Evolutionary conservation across 2,888 invertebrate species (phyloP), one percentile per base, ranked within the genome.

Genomic region (Aporophyla lueneburgensis): DNA sequence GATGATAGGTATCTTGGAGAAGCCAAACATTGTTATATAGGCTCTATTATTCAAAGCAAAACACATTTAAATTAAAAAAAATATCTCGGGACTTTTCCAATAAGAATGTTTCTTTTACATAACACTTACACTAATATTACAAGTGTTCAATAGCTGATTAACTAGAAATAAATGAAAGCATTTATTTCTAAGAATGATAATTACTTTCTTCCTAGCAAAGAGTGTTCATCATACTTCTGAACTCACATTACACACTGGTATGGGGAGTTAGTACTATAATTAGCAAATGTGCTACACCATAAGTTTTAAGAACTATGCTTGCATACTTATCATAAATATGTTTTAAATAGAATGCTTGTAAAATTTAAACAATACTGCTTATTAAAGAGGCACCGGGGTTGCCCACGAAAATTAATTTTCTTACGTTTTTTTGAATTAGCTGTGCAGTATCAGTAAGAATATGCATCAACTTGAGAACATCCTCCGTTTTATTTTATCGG

Each of bases 111-210:
- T 40, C 4, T 49, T 46, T 65, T n/a, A 63, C 53, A 61, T 61
- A n/a, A 68, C 16, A 43, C 12, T 53, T 7, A 24, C 14, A 58
- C 43, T 16, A 43, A 43, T 2, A 10, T 40, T 46, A 54, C 19
- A 61, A 53, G n/a, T 51, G 33, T 24, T 40, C 43, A 59, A 19
- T 53, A 76, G 46, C 33, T 51, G 24, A 16, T 14, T 33, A 51
- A 40, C 43, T 63, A 59, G 16, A 77, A 77, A 24, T 59, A 73
- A 72, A 71, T 46, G n/a, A 61, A 43, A 19, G 2, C 58, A 77
- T 83, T 66, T 66, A 81, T 73, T 73, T 62, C 66, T 49, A 43
- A 59, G 54, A 72, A 70, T 2, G 0, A n/a, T 75, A 59, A 83
- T 82, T 43, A 74, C 65, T 74, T 62, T 62, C 24, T 66, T 80